phyloP scores from a whole-genome alignment of 92 coral and sea anemone genomes.

The Umimayanthus chanpuru region DNA sequence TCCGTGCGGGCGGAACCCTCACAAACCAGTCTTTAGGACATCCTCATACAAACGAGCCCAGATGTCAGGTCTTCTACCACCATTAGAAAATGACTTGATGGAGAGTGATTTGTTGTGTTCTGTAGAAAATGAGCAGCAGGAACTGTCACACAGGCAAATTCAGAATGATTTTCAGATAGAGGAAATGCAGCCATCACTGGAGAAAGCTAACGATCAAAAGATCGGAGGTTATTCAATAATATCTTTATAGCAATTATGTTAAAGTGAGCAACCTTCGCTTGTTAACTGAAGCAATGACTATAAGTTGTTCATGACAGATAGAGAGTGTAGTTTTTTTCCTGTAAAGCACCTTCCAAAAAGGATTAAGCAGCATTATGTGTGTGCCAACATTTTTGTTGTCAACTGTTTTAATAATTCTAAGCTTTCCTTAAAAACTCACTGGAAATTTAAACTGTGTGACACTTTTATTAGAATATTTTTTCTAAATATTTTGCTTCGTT shows the following conservation, averaged over 20 bases:
- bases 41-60: slow-evolving; percentile 90
- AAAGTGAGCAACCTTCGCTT: not conserved
- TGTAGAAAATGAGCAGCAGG: slow-evolving; percentile 24
- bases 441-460: too few relatives aligned
- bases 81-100: slow-evolving; percentile 64
- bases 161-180: slow-evolving; percentile 23
- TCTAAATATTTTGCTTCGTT: too few relatives aligned
- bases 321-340: too few relatives aligned
- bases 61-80: slow-evolving; percentile 81
- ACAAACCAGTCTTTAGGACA: slow-evolving; percentile 84
- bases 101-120: slow-evolving; percentile 12
- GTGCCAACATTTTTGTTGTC: too few relatives aligned
- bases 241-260: slow-evolving; percentile 26
- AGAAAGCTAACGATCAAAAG: slow-evolving; percentile 32
- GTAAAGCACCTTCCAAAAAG: too few relatives aligned
- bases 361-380: too few relatives aligned
- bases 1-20: slow-evolving; percentile 77
- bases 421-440: too few relatives aligned
- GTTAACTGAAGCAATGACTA: too few relatives aligned
- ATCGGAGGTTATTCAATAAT: slow-evolving; percentile 42
- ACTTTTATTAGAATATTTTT: too few relatives aligned
- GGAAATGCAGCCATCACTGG: slow-evolving; percentile 21
- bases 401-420: too few relatives aligned
- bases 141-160: slow-evolving; percentile 20
- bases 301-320: too few relatives aligned